A percentile compares a stretch with the other conserved stretches of the same genome.
phyloP scores from a whole-genome alignment of 2,888 invertebrate species.

The Spatulosminthurus flaviceps region DNA sequence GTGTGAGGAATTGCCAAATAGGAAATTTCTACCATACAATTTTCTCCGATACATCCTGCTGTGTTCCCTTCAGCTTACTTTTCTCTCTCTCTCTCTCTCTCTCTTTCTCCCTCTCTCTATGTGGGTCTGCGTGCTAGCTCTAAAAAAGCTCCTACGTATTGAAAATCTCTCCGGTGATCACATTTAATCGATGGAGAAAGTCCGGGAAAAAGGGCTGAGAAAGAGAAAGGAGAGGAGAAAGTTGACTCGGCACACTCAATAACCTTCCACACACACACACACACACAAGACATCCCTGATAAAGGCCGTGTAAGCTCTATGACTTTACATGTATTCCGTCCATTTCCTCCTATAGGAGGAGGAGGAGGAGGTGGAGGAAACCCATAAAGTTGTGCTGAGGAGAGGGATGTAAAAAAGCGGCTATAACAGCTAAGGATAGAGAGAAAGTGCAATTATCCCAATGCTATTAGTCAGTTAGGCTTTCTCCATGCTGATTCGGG shows the following conservation, averaged over 20 bases:
- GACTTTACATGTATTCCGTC: not conserved
- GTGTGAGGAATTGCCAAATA: too few species aligned
- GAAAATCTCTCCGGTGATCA: slow-evolving; percentile 37
- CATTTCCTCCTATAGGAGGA: too few species aligned
- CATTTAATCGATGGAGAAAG: slow-evolving; percentile 42
- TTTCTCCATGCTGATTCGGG: too few species aligned
- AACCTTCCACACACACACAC: slow-evolving; percentile 28
- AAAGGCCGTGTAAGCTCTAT: slow-evolving; percentile 26
- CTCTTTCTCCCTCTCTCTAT: slow-evolving; percentile 11
- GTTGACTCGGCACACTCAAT: slow-evolving; percentile 33
- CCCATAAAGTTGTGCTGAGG: too few species aligned
- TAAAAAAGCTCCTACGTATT: not conserved
- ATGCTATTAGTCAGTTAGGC: too few species aligned
- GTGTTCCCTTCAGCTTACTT: too few species aligned
- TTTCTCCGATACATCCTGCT: too few species aligned
- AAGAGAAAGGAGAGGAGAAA: not conserved
- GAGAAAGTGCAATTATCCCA: too few species aligned
- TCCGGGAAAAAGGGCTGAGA: not conserved
- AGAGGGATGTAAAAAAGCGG: too few species aligned
- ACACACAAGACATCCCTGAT: not conserved
- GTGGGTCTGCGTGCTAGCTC: not conserved
- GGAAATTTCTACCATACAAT: too few species aligned
- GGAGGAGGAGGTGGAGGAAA: too few species aligned
- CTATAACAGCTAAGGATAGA: too few species aligned
- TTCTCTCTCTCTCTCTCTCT: slow-evolving; percentile 5